Evolutionary conservation across 2,888 invertebrate species (phyloP), one percentile per base, ranked within the genome.

Genomic region (Meloe dianella): DNA sequence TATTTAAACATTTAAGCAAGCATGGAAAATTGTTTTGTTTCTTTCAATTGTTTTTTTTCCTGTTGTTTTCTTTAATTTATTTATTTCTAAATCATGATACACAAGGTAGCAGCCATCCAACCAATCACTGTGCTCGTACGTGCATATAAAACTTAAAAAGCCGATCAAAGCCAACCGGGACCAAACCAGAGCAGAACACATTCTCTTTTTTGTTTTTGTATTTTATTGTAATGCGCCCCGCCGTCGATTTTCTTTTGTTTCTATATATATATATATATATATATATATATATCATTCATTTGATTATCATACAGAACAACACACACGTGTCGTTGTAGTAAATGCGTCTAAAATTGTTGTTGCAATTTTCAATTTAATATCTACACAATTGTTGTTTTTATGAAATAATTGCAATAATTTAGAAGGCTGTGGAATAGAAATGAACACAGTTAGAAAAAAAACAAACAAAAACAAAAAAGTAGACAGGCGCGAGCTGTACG

Each of bases 81-180:
- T 57, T 64, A 67, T 67, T 57, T 41, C 41, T 41, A 41, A 41
- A 41, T 41, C 41, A 41, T 51, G 67, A 64, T 67, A 67, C 67
- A 67, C 67, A 67, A 67, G 67, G 62, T 64, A 72, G 64, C 76
- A 72, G 64, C 76, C 41, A 41, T 41, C 41, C 41, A 41, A 41
- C 41, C 75, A 76, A 75, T 76, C 68, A 66, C 63, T 60, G 68
- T 68, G 69, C 60, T 67, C 71, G 66, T 69, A 74, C 70, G 73
- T 71, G 72, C 70, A 74, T 71, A 70, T 71, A 65, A 72, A 72
- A 75, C 73, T 70, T 67, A 71, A 74, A 71, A 73, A 74, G 74
- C 68, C n/a, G 41, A 41, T 41, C 68, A 70, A 71, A 70, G 57
- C 70, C 58, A 70, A 71, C 70, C 64, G 63, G 65, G 41, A 41